Percentiles rank a stretch among this genome's conserved stretches.
These are phyloP conservation scores for Hydrotaea diabolus DNA, from an alignment of 2,888 invertebrate species.

Conservation along the genomic window DNA sequence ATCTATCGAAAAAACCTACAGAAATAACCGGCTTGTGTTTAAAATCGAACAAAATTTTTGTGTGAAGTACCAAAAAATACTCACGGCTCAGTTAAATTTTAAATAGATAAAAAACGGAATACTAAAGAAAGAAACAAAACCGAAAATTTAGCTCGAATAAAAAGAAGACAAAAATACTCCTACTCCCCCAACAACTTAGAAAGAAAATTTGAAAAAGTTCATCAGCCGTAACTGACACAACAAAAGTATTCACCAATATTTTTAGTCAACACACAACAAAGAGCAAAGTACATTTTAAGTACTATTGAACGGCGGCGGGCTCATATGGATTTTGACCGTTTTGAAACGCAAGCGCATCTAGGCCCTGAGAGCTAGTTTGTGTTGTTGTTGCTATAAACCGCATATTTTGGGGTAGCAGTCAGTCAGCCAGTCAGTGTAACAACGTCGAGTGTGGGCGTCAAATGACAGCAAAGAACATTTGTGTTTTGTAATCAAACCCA, in stretches of 20 bases:
- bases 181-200: background rate
- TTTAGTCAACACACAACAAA: background rate
- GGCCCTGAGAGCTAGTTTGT: background rate
- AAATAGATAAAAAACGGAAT: background rate
- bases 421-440: background rate
- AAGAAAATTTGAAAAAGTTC: slow-evolving; percentile 23
- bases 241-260: background rate
- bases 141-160: slow-evolving; percentile 53
- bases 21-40: slow-evolving; percentile 44
- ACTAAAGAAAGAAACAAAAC: slow-evolving; percentile 19
- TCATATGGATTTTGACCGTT: background rate
- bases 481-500: slow-evolving; percentile 54
- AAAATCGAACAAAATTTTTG: slow-evolving; percentile 21
- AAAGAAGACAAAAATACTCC: background rate
- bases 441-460: slow-evolving; percentile 61
- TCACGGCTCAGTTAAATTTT: background rate
- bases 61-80: slow-evolving; percentile 41
- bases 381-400: background rate
- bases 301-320: background rate
- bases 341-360: slow-evolving; percentile 63
- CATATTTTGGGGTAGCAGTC: background rate
- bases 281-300: background rate
- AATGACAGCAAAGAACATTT: slow-evolving; percentile 44
- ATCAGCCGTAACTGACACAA: background rate
- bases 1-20: slow-evolving; percentile 6